A percentile compares a stretch with the other conserved stretches of the same genome.
phyloP scores from a whole-genome alignment of 2,797 vertebrate species.

The Eulemur coronatus region DNA sequence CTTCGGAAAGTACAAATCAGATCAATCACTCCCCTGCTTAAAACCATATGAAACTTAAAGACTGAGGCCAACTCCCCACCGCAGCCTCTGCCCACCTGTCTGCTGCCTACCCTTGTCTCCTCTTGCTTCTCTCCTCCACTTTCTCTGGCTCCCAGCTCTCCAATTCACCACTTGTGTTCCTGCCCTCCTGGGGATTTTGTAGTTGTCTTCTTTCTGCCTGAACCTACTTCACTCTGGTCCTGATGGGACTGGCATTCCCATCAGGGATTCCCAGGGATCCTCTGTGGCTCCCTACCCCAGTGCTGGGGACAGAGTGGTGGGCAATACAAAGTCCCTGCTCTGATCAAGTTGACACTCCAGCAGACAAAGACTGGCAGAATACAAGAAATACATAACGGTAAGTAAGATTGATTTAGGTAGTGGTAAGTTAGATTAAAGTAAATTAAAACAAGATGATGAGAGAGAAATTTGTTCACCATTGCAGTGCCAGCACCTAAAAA shows the following conservation, averaged over 20 bases:
- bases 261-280: background rate
- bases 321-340: background rate
- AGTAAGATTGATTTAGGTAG: background rate
- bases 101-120: background rate
- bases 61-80: too few relatives aligned
- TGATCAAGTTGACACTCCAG: background rate
- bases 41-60: background rate
- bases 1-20: background rate
- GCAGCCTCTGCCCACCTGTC: background rate
- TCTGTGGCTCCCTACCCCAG: too few relatives aligned
- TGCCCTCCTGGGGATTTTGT: background rate
- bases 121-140: background rate
- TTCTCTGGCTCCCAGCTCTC: accelerated
- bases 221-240: background rate
- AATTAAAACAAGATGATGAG: background rate
- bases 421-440: background rate
- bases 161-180: background rate
- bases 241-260: background rate
- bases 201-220: background rate
- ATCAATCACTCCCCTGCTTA: background rate
- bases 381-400: background rate
- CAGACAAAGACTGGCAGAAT: background rate
- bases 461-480: background rate
- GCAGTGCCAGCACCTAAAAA: background rate
- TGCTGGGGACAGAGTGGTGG: background rate